These are phyloP conservation scores for Brachionus angularis DNA, from an alignment of 1,140 invertebrate genomes.

Conservation along the genomic window DNA sequence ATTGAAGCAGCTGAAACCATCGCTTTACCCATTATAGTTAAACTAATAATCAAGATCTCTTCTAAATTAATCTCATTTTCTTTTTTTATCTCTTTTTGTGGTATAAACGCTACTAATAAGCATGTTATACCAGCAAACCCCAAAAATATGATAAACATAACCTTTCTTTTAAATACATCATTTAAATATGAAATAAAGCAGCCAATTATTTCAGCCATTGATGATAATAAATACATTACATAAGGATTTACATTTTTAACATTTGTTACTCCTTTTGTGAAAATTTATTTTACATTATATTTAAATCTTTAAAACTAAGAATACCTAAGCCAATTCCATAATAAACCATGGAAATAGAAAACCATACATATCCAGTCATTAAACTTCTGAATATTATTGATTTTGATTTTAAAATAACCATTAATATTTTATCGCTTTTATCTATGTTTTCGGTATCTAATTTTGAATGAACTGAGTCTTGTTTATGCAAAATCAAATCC, in stretches of 20 bases:
- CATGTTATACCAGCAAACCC: background rate
- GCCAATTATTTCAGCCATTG: background rate
- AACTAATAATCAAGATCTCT: background rate
- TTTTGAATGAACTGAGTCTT: no score
- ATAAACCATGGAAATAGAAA: background rate
- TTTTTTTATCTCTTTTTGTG: no score
- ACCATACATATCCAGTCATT: background rate
- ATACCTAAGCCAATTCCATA: slow-evolving; percentile 1
- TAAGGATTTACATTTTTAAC: background rate
- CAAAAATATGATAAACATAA: background rate
- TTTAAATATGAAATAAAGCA: background rate
- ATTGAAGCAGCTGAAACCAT: background rate
- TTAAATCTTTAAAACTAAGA: no score
- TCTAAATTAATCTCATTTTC: background rate
- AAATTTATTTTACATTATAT: no score
- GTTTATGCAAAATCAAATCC: no score
- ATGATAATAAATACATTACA: background rate
- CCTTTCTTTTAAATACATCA: background rate
- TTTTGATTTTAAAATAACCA: background rate
- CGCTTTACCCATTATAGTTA: background rate
- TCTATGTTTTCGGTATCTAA: background rate
- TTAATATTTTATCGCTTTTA: background rate
- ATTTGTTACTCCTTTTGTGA: background rate
- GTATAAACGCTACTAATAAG: background rate
- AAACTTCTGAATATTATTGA: background rate